Conservation (phyloP, 2,113 vertebrate genomes). For the Pyxicephalus adspersus region DNA sequence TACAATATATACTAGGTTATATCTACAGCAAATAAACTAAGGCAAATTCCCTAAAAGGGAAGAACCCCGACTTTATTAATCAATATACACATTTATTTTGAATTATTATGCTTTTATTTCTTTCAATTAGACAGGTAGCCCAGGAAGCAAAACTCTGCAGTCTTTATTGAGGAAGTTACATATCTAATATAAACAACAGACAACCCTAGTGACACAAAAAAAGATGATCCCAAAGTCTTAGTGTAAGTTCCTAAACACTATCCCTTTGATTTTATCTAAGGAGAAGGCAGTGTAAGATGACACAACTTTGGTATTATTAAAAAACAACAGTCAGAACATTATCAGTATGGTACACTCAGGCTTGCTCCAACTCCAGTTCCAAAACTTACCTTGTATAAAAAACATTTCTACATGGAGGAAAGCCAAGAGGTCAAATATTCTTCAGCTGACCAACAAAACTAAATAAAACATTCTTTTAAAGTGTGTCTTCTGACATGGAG, state of each 20-base stretch:
- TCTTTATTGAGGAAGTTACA: neutral
- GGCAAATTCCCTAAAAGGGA: too few species aligned
- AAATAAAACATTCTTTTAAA: neutral
- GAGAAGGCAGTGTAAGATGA: constrained; percentile 63
- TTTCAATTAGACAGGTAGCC: too few species aligned
- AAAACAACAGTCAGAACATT: constrained; percentile 60
- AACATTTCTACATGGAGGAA: constrained; percentile 20
- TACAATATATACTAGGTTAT: too few species aligned
- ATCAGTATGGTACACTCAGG: constrained; percentile 45
- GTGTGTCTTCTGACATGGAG: neutral
- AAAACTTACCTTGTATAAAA: constrained; percentile 11
- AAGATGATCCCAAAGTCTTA: neutral
- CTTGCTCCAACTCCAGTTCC: neutral
- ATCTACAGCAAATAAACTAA: too few species aligned
- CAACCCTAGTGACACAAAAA: neutral
- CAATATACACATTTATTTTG: too few species aligned
- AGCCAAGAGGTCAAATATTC: constrained; percentile 13
- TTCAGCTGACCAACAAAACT: neutral
- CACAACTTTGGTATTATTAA: constrained; percentile 59
- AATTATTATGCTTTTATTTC: too few species aligned
- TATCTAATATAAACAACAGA: neutral
- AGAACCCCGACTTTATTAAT: too few species aligned
- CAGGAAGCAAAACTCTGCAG: neutral
- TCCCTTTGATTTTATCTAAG: constrained; percentile 70
- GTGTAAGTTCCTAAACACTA: constrained; percentile 61